Base-by-base conservation (phyloP, 2,888 invertebrate genomes). In the Sussaba pulchella region DNA sequence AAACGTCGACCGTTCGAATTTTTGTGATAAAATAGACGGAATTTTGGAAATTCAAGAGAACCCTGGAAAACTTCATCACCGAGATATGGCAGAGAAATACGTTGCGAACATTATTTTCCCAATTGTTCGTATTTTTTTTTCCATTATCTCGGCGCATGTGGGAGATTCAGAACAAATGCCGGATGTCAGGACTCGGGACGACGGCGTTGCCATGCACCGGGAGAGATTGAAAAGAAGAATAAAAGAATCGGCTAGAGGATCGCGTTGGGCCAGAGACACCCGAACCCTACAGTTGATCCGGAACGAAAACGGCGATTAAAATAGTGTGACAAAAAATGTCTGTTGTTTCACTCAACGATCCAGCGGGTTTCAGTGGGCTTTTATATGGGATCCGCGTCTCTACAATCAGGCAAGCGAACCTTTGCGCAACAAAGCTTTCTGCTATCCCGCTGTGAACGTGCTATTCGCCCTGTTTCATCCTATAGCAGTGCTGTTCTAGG, bases 301-400 rank as follows among this genome's bases (percentile, higher is more conserved):
- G 21, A 52, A 52, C 31, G 64, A 73, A 73, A 73, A 64, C 24
- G 17, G 26, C 14, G 19, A 52, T 54, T 41, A 72, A 19, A 64
- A 64, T 19, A 9, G 43, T 24, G 4, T 31, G 41, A n/a, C n/a
- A 43, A 52, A 57, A 64, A 57, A 57, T 26, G 47, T 17, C 43
- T 21, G 31, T 26, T 70, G 26, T 61, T 71, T 47, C 24, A 17
- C 9, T 26, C 17, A 24, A 14, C 47, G n/a, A 26, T 47, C 50
- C 59, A 36, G 59, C 47, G 31, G 39, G 36, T 21, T 71, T 61
- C 12, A 1, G 24, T 9, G 26, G 26, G 9, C 45, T 43, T n/a
- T n/a, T n/a, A n/a, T n/a, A n/a, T n/a, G n/a, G n/a, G n/a, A n/a
- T n/a, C n/a, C n/a, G n/a, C n/a, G n/a, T n/a, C n/a, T n/a, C n/a